These are phyloP conservation scores for Uromys caudimaculatus DNA, from an alignment of 2,797 vertebrate genomes.

Conservation along the genomic window DNA sequence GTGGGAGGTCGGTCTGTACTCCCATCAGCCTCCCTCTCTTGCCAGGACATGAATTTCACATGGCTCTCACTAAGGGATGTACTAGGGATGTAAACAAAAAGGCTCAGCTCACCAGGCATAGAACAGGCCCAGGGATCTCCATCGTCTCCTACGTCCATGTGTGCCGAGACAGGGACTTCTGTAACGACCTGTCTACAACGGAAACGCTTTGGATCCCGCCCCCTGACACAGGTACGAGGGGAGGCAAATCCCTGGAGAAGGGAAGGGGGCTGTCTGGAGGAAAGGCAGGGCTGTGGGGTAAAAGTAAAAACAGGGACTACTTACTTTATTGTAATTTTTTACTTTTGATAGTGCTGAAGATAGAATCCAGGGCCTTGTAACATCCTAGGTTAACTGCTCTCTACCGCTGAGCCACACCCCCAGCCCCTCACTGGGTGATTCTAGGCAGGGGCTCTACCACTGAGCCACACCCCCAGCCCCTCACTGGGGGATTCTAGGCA, in stretches of 20 bases:
- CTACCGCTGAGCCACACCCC: background rate
- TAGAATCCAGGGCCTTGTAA: background rate
- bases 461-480: too few relatives aligned
- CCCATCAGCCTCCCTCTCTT: accelerated
- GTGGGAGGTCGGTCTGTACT: background rate
- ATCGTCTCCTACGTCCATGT: conserved; percentile 47
- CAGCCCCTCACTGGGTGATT: background rate
- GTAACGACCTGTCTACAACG: conserved; percentile 30
- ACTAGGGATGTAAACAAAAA: background rate
- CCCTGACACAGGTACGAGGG: background rate
- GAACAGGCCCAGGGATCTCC: conserved; percentile 17
- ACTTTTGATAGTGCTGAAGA: background rate
- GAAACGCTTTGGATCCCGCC: accelerated
- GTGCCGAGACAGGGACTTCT: background rate
- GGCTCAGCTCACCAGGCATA: background rate
- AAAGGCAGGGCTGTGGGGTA: background rate
- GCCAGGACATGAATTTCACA: background rate
- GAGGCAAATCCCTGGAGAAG: background rate
- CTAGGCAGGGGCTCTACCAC: too few relatives aligned
- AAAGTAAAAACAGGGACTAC: background rate
- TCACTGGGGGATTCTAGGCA: too few relatives aligned
- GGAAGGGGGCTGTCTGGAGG: background rate
- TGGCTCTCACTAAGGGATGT: conserved; percentile 62
- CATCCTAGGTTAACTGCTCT: background rate
- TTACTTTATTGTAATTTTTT: background rate